A percentile compares a stretch with the other conserved stretches of the same genome.
Conservation (phyloP, 2,888 invertebrate species). For the Campopleginae sp. region DNA sequence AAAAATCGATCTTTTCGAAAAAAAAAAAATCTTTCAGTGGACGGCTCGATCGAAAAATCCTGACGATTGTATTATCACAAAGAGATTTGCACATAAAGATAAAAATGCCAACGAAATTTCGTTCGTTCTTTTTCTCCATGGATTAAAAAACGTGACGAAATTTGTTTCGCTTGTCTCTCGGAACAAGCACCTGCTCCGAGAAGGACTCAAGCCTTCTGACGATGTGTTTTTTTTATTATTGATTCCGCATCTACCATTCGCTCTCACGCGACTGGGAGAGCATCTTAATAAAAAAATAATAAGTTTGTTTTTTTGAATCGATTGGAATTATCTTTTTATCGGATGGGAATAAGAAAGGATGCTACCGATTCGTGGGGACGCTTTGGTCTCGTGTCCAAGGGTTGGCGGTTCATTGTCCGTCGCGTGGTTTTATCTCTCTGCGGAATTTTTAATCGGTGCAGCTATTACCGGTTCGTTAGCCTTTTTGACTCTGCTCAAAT, state of each 20-base stretch:
- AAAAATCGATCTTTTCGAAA: no score
- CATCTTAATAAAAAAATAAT: neutral
- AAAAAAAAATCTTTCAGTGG: no score
- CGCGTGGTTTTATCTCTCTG: conserved; percentile 77
- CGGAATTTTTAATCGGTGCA: conserved; percentile 77
- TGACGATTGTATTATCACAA: no score
- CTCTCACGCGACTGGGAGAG: neutral
- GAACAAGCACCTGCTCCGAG: no score
- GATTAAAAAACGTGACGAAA: neutral
- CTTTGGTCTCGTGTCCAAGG: conserved; percentile 67
- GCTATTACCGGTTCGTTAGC: conserved; percentile 73
- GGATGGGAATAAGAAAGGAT: conserved; percentile 73
- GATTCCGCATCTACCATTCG: neutral
- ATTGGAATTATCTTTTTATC: conserved; percentile 14
- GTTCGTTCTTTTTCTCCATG: neutral
- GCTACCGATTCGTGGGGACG: conserved; percentile 73
- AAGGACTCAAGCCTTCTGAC: no score
- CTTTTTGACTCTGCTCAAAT: conserved; percentile 74
- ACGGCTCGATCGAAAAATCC: no score
- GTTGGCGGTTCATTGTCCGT: conserved; percentile 71
- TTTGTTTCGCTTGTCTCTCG: neutral
- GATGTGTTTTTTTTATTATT: neutral
- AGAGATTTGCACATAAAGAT: no score
- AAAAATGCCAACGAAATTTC: no score
- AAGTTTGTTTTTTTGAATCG: neutral